Evolutionary conservation across 2,797 vertebrate genomes (phyloP), one percentile per base, ranked within the genome.

Genomic region (Gila robusta): DNA sequence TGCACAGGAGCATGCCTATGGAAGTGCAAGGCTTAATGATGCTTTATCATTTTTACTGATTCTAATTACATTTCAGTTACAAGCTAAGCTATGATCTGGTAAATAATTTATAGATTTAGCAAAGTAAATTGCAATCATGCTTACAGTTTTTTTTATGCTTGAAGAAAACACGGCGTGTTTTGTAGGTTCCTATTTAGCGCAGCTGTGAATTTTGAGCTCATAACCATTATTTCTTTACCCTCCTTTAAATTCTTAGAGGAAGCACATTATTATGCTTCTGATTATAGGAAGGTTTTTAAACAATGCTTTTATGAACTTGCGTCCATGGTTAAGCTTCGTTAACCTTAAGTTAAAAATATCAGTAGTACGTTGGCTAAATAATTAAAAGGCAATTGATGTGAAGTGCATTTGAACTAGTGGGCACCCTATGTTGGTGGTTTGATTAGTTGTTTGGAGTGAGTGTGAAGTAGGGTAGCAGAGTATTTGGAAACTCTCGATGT

Each of bases 41-140:
- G 92, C 91, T 94, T 92, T 91, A 91, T 93, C 91, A 91, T 93
- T 92, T 93, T 91, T 93, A 94, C 94, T 89, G 91, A 94, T 94
- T 88, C 49, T 69, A 74, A 86, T 91, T 92, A 93, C 89, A 91
- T 89, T 90, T 92, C 86, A 91, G 72, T 32, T 44, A 19, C 26
- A 59, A 41, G n/a, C 52, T 66, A 59, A 64, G 78, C 73, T 49
- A 62, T 69, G 39, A n/a, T 76, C 47, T 74, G 66, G 70, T 56
- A 76, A 74, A 80, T 76, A 19, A 81, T 69, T 81, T 52, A 81
- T 66, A 67, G 44, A 73, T 74, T 81, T 86, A 72, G 73, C 59
- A 54, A 77, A 83, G 71, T 52, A 83, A 76, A 73, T 67, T 41
- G 59, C 32, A 77, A 52, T 84, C 41, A 66, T 14, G 21, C 41